Conservation (phyloP, 1,140 invertebrate genomes). For the Chelonus insularis region DNA sequence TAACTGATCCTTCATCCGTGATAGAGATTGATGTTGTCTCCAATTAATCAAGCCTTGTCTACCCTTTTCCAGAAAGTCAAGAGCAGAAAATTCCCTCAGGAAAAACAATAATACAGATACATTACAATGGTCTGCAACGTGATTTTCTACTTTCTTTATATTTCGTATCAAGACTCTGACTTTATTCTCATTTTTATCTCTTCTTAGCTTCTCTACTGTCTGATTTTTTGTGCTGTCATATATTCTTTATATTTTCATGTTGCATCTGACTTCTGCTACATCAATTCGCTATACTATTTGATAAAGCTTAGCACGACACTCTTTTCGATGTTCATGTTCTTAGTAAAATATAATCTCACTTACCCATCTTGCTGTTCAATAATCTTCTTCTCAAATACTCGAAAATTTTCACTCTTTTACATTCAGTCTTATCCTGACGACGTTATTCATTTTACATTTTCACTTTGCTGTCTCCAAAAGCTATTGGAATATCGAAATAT, state of each 20-base stretch:
- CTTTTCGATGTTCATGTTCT: background rate
- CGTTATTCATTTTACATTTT: background rate
- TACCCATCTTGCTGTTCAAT: background rate
- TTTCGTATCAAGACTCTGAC: no score
- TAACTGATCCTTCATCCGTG: conserved; percentile 32
- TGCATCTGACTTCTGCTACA: background rate
- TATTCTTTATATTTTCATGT: no score
- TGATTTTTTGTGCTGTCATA: no score
- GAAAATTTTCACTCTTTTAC: background rate
- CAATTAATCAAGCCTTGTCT: conserved; percentile 38
- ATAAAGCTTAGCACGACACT: conserved; percentile 2
- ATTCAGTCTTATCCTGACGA: background rate
- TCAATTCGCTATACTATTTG: background rate
- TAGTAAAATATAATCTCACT: conserved; percentile 4
- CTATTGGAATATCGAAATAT: background rate
- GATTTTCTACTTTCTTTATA: background rate
- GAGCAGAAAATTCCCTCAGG: conserved; percentile 13
- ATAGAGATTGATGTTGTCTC: conserved; percentile 40
- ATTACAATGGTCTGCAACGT: background rate
- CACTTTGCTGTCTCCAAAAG: background rate
- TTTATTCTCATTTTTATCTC: no score
- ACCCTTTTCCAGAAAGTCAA: background rate
- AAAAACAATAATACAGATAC: conserved; percentile 37
- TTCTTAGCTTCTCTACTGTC: no score
- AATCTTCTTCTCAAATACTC: background rate